phyloP scores from a whole-genome alignment of 2,113 vertebrate species.

The Zosterops japonicus region DNA sequence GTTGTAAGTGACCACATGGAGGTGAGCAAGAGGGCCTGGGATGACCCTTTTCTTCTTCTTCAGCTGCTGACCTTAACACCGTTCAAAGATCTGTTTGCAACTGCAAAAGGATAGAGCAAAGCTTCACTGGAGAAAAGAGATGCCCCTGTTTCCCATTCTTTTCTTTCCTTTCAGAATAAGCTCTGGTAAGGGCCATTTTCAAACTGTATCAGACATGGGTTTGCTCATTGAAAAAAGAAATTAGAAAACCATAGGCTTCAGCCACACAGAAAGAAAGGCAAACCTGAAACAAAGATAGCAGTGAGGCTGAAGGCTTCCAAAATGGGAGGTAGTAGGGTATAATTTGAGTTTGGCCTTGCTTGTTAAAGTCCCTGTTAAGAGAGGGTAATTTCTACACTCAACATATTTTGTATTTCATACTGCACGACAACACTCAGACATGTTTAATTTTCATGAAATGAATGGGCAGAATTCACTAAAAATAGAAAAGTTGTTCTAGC shows the following conservation, averaged over 20 bases:
- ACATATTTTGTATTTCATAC: neutral
- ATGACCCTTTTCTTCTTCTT: neutral
- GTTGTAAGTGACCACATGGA: neutral
- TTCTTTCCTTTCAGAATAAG: neutral
- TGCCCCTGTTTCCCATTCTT: neutral
- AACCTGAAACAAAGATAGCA: neutral
- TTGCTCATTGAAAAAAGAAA: neutral
- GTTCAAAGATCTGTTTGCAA: neutral
- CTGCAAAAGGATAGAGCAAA: neutral
- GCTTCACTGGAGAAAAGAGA: neutral
- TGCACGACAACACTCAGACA: neutral
- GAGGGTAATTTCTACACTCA: rapidly evolving
- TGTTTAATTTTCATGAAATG: neutral
- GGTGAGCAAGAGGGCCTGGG: neutral
- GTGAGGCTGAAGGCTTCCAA: neutral
- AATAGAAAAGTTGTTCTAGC: neutral
- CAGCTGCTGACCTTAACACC: neutral
- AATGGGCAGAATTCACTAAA: neutral
- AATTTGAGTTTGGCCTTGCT: neutral
- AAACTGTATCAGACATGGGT: neutral
- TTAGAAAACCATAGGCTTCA: neutral
- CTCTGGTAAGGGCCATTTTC: neutral
- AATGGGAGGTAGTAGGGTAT: neutral
- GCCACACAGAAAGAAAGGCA: neutral
- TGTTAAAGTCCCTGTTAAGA: rapidly evolving